Conservation (phyloP, 2,113 vertebrate species). For the Toxotes chatareus region DNA sequence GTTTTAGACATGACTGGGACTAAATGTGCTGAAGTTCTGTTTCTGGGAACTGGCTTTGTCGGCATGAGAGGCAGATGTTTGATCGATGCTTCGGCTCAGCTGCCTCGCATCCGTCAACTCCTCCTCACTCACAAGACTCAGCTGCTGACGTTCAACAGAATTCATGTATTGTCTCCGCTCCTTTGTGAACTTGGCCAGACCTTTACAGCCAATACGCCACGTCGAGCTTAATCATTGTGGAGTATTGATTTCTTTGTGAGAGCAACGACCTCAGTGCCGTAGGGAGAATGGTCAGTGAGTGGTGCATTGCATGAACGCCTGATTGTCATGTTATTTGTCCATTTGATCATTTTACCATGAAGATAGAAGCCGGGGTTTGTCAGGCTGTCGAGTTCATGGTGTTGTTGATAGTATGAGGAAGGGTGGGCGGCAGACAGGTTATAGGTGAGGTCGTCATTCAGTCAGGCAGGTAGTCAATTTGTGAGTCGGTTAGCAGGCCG, state of each 20-base stretch:
- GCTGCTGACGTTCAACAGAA: slow-evolving; percentile 62
- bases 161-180: slow-evolving; percentile 49
- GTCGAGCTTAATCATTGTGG: slow-evolving; percentile 73
- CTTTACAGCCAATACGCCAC: slow-evolving; percentile 47
- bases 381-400: slow-evolving; percentile 18
- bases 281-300: slow-evolving; percentile 8
- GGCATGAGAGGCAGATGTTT: slow-evolving; percentile 47
- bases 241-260: slow-evolving; percentile 73
- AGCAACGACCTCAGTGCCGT: slow-evolving; percentile 52
- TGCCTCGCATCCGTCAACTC: slow-evolving; percentile 57
- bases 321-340: slow-evolving; percentile 48
- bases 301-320: slow-evolving; percentile 9
- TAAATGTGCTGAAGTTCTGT: slow-evolving; percentile 53
- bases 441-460: slow-evolving; percentile 30
- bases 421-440: slow-evolving; percentile 2
- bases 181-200: slow-evolving; percentile 59
- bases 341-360: slow-evolving; percentile 14
- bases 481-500: slow-evolving; percentile 39
- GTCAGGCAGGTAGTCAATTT: slow-evolving; percentile 50
- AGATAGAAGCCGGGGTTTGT: background rate
- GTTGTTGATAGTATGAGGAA: slow-evolving; percentile 3
- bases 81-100: slow-evolving; percentile 52
- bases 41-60: slow-evolving; percentile 49
- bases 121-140: slow-evolving; percentile 43
- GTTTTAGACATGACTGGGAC: slow-evolving; percentile 1